These are phyloP conservation scores for Falco concolor DNA, from an alignment of 2,797 vertebrate species.

Conservation along the genomic window DNA sequence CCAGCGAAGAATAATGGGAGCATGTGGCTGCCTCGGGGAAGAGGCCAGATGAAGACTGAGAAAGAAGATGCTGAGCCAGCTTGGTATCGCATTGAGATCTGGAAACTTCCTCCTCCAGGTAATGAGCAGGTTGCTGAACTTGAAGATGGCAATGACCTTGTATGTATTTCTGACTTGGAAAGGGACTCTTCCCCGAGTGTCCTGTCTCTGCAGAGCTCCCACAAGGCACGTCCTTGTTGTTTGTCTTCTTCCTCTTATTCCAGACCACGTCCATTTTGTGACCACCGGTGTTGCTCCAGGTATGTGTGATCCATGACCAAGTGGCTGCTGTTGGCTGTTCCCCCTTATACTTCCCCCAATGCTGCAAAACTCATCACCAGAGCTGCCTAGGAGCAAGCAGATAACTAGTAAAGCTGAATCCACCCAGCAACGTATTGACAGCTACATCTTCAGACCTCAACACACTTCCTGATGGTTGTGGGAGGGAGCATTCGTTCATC, in stretches of 20 bases:
- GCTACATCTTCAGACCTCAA: not conserved
- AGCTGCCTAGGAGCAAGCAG: not conserved
- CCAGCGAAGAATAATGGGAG: not conserved
- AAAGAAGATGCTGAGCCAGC: not conserved
- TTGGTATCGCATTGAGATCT: not conserved
- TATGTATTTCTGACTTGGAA: not conserved
- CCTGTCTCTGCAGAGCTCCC: not conserved
- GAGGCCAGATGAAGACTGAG: not conserved
- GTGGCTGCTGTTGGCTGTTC: not conserved
- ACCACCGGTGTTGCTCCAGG: not conserved
- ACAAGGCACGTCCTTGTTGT: not conserved
- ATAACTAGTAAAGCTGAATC: not conserved
- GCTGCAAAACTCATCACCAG: not conserved
- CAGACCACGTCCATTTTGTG: not conserved
- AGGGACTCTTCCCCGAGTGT: not conserved
- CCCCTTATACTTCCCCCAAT: not conserved
- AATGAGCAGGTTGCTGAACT: not conserved
- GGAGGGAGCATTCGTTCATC: not conserved
- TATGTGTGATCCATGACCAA: not conserved
- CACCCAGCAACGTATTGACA: not conserved
- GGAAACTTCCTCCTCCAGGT: not conserved
- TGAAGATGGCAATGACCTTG: not conserved
- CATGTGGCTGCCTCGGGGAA: not conserved
- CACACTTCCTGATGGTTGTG: not conserved
- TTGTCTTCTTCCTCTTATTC: not conserved